Evolutionary conservation across 2,113 vertebrate species (phyloP).

Genomic region (Carollia perspicillata): DNA sequence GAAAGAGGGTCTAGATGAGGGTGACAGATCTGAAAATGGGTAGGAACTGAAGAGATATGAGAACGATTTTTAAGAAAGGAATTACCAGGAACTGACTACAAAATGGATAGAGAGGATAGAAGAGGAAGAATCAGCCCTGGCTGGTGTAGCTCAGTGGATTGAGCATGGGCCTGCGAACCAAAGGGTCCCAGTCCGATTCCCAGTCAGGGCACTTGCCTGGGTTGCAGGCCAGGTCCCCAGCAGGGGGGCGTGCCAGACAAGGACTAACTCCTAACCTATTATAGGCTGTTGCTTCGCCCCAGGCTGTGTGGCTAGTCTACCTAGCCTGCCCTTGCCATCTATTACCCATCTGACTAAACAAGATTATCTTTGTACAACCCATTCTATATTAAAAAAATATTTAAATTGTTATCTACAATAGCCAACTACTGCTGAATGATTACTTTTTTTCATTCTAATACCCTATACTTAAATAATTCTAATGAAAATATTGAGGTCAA

Average conservation of each 20-base stretch:
- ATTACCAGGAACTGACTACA: not conserved
- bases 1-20: not conserved
- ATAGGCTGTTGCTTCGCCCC: not conserved
- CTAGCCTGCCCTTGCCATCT: not conserved
- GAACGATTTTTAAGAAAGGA: not conserved
- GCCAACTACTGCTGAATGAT: not conserved
- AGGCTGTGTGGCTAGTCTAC: not conserved
- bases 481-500: not conserved
- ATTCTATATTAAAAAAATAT: not conserved
- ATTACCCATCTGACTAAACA: not conserved
- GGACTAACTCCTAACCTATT: not conserved
- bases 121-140: not conserved
- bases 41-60: not conserved
- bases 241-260: not conserved
- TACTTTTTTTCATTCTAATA: not conserved
- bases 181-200: no score
- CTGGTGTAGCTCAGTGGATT: no score
- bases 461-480: not conserved
- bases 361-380: not conserved
- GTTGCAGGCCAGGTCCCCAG: no score
- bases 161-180: no score
- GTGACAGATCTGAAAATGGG: not conserved
- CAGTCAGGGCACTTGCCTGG: no score
- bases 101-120: not conserved
- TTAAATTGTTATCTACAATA: not conserved